Conservation (phyloP, 2,888 invertebrate genomes). For the Andrena camellia region DNA sequence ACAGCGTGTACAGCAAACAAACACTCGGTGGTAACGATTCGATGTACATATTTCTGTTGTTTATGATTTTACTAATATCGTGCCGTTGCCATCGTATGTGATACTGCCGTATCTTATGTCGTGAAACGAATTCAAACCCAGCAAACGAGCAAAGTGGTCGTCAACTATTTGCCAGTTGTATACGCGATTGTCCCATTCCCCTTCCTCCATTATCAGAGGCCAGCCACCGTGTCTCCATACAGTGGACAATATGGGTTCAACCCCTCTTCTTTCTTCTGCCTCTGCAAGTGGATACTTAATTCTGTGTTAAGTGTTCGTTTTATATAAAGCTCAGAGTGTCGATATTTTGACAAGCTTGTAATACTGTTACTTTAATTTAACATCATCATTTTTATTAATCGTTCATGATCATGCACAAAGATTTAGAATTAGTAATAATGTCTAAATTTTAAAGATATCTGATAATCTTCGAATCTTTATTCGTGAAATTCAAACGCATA, state of each 20-base stretch:
- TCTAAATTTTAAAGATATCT: not conserved
- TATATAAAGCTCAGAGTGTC: too few species aligned
- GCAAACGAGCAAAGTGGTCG: conserved; percentile 64
- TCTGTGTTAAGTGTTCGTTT: not conserved
- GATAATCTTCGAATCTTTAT: not conserved
- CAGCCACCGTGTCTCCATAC: conserved; percentile 75
- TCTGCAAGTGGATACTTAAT: conserved; percentile 39
- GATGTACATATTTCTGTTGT: not conserved
- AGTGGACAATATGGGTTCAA: conserved; percentile 71
- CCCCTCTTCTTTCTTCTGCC: conserved; percentile 58
- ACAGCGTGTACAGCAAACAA: not conserved
- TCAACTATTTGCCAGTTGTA: conserved; percentile 75
- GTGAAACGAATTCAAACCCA: conserved; percentile 40
- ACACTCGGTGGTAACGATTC: not conserved
- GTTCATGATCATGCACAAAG: too few species aligned
- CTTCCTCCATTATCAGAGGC: conserved; percentile 74
- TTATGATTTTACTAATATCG: conserved; percentile 7
- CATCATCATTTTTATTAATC: too few species aligned
- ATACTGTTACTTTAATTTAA: too few species aligned
- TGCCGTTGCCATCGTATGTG: not conserved
- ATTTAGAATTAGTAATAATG: not conserved
- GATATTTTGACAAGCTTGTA: too few species aligned
- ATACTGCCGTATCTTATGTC: not conserved
- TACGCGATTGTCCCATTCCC: conserved; percentile 72
- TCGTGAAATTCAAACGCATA: conserved; percentile 24